phyloP scores from a whole-genome alignment of 2,888 invertebrate genomes.

The Nephrotoma guestfalica region DNA sequence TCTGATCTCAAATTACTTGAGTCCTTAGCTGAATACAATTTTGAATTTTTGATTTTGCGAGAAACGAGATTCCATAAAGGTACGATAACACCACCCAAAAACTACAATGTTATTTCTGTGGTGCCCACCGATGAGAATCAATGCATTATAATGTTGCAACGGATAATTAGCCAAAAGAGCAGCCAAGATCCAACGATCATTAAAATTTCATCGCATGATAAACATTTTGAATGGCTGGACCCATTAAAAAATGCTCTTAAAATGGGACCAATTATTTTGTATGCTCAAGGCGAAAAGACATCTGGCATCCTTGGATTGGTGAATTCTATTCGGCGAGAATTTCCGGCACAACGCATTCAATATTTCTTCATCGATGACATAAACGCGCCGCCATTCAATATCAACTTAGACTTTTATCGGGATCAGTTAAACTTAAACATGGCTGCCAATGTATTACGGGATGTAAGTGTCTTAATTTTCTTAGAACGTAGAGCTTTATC shows the following conservation, averaged over 20 bases:
- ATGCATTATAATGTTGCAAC: slow-evolving; percentile 23
- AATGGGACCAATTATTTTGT: slow-evolving; percentile 32
- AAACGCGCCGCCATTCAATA: slow-evolving; percentile 48
- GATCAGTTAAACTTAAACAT: slow-evolving; percentile 56
- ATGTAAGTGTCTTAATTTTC: slow-evolving; percentile 23
- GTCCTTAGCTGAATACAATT: slow-evolving; percentile 13
- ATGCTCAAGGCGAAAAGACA: slow-evolving; percentile 48
- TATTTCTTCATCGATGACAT: slow-evolving; percentile 49
- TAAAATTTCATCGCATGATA: slow-evolving; percentile 20
- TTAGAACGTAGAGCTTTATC: neutral
- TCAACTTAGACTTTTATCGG: slow-evolving; percentile 46
- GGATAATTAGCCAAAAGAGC: slow-evolving; percentile 17
- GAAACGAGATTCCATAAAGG: slow-evolving; percentile 43
- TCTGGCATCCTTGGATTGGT: slow-evolving; percentile 77
- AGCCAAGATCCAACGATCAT: slow-evolving; percentile 17
- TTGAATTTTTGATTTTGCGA: slow-evolving; percentile 33
- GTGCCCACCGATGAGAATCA: slow-evolving; percentile 21
- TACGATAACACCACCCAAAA: slow-evolving; percentile 17
- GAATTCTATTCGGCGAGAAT: slow-evolving; percentile 72
- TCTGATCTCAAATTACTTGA: neutral
- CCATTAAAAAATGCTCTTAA: slow-evolving; percentile 20
- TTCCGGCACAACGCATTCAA: slow-evolving; percentile 48
- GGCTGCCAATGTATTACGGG: slow-evolving; percentile 59
- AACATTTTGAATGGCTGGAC: slow-evolving; percentile 23
- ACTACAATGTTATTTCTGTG: slow-evolving; percentile 20